A percentile compares a stretch with the other conserved stretches of the same genome.
Evolutionary conservation across 2,113 vertebrate genomes (phyloP).

Genomic region (Eurystomus gularis): DNA sequence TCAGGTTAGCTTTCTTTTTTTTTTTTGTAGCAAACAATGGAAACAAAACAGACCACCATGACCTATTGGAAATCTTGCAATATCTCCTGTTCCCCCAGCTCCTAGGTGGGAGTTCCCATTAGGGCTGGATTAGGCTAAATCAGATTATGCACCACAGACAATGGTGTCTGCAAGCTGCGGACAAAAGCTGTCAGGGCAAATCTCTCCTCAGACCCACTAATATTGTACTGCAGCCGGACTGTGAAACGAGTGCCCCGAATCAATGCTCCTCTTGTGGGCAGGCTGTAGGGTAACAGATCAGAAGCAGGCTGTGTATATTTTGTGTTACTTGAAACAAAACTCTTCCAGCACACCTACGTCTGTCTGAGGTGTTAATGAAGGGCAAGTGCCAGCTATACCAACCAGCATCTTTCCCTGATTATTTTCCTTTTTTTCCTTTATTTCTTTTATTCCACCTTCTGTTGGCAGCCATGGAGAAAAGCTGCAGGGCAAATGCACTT

Average conservation of each 20-base stretch:
- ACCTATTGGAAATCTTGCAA: conserved; percentile 7
- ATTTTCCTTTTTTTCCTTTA: not conserved
- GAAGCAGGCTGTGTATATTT: not conserved
- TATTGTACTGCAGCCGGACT: not conserved
- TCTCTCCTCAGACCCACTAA: not conserved
- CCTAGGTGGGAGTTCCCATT: conserved; percentile 26
- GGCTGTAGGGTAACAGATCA: not conserved
- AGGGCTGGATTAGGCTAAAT: conserved; percentile 50
- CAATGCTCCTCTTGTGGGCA: not conserved
- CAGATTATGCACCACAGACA: conserved; percentile 38
- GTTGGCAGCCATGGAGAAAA: not conserved
- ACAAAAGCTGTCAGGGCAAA: conserved; percentile 47
- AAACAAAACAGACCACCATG: conserved; percentile 28
- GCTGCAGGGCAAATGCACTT: not conserved
- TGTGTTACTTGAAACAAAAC: not conserved
- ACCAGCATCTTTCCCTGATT: not conserved
- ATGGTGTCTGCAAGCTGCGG: not conserved
- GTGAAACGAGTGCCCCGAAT: not conserved
- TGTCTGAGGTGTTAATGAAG: not conserved
- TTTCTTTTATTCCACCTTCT: not conserved
- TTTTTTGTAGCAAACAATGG: not conserved
- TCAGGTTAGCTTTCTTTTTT: not conserved
- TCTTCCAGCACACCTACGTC: not conserved
- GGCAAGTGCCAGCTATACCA: not conserved
- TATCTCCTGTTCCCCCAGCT: not conserved